Evolutionary conservation across 2,888 invertebrate species (phyloP).

Genomic region (Troides oblongomaculatus): DNA sequence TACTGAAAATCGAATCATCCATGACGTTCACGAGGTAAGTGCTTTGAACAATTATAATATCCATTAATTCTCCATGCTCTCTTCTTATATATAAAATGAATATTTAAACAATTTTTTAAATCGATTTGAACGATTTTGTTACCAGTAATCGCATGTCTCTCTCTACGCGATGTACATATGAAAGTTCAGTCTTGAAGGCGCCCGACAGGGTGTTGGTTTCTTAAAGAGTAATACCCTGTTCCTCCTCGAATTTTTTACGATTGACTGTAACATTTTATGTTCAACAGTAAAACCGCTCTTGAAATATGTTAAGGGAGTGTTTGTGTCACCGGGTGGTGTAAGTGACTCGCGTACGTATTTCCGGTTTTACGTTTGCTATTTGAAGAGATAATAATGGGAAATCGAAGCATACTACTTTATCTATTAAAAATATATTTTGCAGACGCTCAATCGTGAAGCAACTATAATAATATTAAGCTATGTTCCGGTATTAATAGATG

Average conservation of each 20-base stretch:
- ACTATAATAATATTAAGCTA: too few species aligned
- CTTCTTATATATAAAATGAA: too few species aligned
- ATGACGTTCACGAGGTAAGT: too few species aligned
- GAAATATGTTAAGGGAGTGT: slow-evolving; percentile 58
- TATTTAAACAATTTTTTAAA: too few species aligned
- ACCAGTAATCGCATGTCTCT: too few species aligned
- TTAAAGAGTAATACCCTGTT: slow-evolving; percentile 36
- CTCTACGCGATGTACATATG: too few species aligned
- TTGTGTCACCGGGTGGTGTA: slow-evolving; percentile 50
- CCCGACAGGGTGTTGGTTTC: slow-evolving; percentile 30
- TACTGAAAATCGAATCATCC: too few species aligned
- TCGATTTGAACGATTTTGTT: too few species aligned
- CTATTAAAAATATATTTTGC: not conserved
- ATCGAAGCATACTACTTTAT: not conserved
- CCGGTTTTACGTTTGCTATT: slow-evolving; percentile 39
- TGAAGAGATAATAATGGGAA: not conserved
- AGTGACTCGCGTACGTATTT: slow-evolving; percentile 50
- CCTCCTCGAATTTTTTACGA: slow-evolving; percentile 59
- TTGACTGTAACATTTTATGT: slow-evolving; percentile 63
- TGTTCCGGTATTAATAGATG: too few species aligned
- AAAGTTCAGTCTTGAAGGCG: slow-evolving; percentile 28
- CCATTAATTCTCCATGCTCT: too few species aligned
- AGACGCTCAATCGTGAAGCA: too few species aligned
- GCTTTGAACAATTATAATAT: too few species aligned
- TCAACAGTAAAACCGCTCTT: slow-evolving; percentile 59